Evolutionary conservation across 2,797 vertebrate genomes (phyloP).

Genomic region (Hippopotamyrus pictus): DNA sequence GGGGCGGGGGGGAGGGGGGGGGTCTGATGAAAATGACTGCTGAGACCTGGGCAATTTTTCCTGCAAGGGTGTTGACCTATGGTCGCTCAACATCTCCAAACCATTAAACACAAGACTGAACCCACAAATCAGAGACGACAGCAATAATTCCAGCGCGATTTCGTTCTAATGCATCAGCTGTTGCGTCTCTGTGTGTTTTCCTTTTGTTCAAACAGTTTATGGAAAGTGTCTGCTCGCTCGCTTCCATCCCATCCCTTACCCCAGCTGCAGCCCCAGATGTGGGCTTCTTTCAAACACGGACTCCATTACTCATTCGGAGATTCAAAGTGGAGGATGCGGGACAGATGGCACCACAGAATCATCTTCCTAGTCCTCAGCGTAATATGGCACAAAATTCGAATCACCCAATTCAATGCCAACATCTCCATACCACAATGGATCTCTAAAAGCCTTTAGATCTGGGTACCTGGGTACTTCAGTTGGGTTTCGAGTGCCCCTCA

Average conservation of each 20-base stretch:
- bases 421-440: neutral
- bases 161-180: neutral
- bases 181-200: neutral
- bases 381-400: neutral
- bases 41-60: neutral
- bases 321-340: neutral
- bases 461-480: neutral
- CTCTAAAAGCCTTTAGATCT: neutral
- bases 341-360: neutral
- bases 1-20: too few species aligned
- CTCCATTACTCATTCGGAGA: neutral
- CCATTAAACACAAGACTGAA: neutral
- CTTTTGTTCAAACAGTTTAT: neutral
- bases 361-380: neutral
- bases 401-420: neutral
- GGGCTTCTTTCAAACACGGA: neutral
- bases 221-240: neutral
- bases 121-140: neutral
- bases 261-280: neutral
- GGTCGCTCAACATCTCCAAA: neutral
- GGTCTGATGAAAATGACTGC: neutral
- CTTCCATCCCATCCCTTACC: neutral
- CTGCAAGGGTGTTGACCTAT: neutral
- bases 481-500: neutral
- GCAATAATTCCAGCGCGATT: neutral